These are phyloP conservation scores for Augochlora pura DNA, from an alignment of 1,140 invertebrate species.

Conservation along the genomic window DNA sequence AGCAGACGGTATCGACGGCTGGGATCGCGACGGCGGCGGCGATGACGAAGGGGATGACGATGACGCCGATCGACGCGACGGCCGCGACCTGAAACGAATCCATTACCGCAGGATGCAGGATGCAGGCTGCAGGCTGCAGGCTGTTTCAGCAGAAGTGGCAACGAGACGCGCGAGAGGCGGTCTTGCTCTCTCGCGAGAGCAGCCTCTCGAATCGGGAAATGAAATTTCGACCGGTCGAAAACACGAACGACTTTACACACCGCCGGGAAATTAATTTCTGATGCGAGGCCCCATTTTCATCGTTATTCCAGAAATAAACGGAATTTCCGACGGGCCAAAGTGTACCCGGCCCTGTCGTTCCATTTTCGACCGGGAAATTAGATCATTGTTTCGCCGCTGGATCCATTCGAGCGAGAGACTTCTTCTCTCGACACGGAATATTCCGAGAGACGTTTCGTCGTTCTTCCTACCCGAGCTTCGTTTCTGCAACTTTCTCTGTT, in stretches of 20 bases:
- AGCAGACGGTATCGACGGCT: background rate
- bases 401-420: too few relatives aligned
- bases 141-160: background rate
- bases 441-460: too few relatives aligned
- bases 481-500: too few relatives aligned
- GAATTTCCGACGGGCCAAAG: background rate
- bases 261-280: background rate
- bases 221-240: slow-evolving; percentile 1
- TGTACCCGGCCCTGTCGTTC: too few relatives aligned
- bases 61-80: background rate
- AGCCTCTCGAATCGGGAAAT: slow-evolving; percentile 12
- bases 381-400: too few relatives aligned
- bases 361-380: too few relatives aligned
- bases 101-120: background rate
- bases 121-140: background rate
- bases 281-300: background rate
- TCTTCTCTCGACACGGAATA: too few relatives aligned
- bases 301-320: background rate
- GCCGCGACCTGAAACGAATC: slow-evolving; percentile 2
- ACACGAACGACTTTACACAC: background rate
- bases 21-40: slow-evolving; percentile 3
- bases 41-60: slow-evolving; percentile 1
- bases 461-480: too few relatives aligned
- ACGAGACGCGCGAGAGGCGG: too few relatives aligned
- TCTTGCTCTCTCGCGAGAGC: background rate